These are phyloP conservation scores for Actias luna DNA, from an alignment of 2,888 invertebrate genomes.

Conservation along the genomic window DNA sequence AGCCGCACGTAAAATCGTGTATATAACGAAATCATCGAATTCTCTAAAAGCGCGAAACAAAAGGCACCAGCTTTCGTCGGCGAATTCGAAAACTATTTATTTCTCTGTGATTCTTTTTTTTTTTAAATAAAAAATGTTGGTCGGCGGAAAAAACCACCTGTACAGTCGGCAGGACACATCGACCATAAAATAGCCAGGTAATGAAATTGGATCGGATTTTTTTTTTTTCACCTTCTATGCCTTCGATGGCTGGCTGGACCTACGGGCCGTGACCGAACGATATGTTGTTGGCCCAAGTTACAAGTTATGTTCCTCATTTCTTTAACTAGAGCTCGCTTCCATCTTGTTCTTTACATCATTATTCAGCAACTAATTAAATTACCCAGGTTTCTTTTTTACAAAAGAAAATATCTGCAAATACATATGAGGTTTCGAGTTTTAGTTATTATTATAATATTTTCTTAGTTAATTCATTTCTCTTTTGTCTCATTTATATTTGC, in stretches of 20 bases:
- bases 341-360: too few species aligned
- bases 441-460: too few species aligned
- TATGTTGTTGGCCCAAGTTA: conserved; percentile 31
- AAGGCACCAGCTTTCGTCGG: neutral
- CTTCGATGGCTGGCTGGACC: conserved; percentile 43
- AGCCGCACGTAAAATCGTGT: neutral
- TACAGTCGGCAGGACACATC: conserved; percentile 46
- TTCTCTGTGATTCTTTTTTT: neutral
- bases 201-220: conserved; percentile 74
- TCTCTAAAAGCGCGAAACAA: neutral
- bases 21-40: neutral
- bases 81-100: neutral
- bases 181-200: conserved; percentile 60
- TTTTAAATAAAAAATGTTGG: neutral
- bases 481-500: too few species aligned
- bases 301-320: conserved; percentile 13
- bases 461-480: too few species aligned
- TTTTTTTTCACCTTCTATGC: conserved; percentile 48
- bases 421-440: too few species aligned
- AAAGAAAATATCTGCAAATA: too few species aligned
- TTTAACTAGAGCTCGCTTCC: neutral
- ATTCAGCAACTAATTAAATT: too few species aligned
- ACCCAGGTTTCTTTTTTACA: too few species aligned
- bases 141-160: conserved; percentile 41
- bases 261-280: conserved; percentile 26